Conservation (phyloP, 2,888 invertebrate species). For the Agonopterix subpropinquella region DNA sequence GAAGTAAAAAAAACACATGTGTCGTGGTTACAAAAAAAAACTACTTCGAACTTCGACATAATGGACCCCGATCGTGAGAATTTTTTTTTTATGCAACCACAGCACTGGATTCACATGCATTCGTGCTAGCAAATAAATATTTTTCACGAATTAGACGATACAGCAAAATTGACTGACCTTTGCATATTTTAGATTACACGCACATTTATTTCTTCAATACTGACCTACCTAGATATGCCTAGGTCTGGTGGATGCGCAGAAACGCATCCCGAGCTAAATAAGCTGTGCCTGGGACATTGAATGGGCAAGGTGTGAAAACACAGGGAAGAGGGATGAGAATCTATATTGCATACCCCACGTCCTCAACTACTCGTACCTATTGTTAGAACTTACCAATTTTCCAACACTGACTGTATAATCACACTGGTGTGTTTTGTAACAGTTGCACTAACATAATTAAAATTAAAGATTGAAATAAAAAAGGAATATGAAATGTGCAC, state of each 20-base stretch:
- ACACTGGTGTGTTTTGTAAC: constrained; percentile 32
- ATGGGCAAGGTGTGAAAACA: constrained; percentile 50
- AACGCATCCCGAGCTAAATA: constrained; percentile 41
- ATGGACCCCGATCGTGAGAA: no score
- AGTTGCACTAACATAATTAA: constrained; percentile 37
- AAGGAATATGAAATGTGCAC: constrained; percentile 47
- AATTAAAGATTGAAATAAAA: constrained; percentile 30
- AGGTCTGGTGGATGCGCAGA: constrained; percentile 44
- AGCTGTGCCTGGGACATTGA: constrained; percentile 42
- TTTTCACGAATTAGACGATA: constrained; percentile 5
- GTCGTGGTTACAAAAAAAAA: no score
- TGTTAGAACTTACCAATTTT: constrained; percentile 35
- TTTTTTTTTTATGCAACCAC: no score
- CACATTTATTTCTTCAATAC: constrained; percentile 16
- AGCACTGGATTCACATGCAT: no score
- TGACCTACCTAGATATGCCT: constrained; percentile 28
- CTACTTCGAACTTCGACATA: no score
- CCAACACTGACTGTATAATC: constrained; percentile 19
- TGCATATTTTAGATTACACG: constrained; percentile 29
- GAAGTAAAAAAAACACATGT: no score
- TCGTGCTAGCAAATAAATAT: no score
- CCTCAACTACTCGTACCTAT: constrained; percentile 17
- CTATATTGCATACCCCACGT: constrained; percentile 52
- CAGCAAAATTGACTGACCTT: constrained; percentile 40
- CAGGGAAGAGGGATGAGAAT: constrained; percentile 54